Base-by-base conservation (phyloP, 2,113 vertebrate species). In the Nyctibius bracteatus region DNA sequence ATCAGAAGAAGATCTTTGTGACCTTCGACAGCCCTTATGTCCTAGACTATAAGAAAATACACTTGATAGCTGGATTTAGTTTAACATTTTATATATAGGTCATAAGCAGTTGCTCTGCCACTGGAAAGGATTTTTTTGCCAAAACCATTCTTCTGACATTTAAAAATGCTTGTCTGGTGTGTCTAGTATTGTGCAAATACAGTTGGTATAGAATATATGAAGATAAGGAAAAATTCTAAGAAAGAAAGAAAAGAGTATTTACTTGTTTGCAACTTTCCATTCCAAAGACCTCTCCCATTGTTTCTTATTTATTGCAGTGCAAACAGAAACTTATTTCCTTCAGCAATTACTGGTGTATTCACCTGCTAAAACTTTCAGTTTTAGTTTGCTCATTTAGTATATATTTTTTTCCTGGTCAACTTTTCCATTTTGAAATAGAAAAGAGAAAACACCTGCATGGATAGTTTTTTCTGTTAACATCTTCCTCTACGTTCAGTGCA, bases 11-110 rank as follows among this genome's bases (percentile, higher is more conserved):
- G 27, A 37, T 27, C 30, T 71, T 74, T 83, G 31, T 70, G 88
- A 93, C 74, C 58, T 70, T 68, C 35, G 39, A 88, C 52, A 66
- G 63, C 70, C 49, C 44, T 92, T 88, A 80, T 61, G 73, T 94
- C 78, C 58, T 46, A 81, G 27, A 46, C 31, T 63, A 52, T 59
- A 67, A 90, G 49, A 74, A 88, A 96, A 88, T 41, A 39, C 7
- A 62, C 30, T 65, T 62, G 82, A 92, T 74, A 63, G 33, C 30
- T 90, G 15, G 55, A 66, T 94, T 92, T 74, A 81, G 27, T 77
- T 92, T 81, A 92, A 81, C 23, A 74, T 95, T 88, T 93, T 57
- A 41, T 58, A 94, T 57, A 41, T 58, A 94, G 85, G 74, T 77
- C 87, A 90, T n/a, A 73, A 73, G 37, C 23, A 91, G 66, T 59